These are phyloP conservation scores for Crotalus horridus DNA, from an alignment of 2,113 vertebrate species.

Conservation along the genomic window DNA sequence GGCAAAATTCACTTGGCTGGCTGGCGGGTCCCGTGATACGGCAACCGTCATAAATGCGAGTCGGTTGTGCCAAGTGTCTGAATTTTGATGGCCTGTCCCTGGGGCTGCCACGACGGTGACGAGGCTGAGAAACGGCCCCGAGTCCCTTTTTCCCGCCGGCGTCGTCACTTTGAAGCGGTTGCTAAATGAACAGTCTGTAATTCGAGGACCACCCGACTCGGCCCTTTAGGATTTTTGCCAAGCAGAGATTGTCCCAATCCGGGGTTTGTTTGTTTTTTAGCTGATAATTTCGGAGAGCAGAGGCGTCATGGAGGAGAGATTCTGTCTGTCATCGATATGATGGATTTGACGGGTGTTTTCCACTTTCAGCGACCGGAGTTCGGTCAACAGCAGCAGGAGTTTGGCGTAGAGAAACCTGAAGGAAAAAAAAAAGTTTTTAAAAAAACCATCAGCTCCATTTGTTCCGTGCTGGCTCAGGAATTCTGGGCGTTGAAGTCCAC, in stretches of 20 bases:
- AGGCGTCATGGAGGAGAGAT: conserved; percentile 59
- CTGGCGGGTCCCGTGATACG: rapidly evolving
- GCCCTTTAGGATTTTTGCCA: background rate
- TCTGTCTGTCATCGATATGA: conserved; percentile 62
- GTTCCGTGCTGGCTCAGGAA: background rate
- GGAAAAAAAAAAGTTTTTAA: too few relatives aligned
- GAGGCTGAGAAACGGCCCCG: background rate
- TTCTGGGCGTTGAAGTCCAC: too few relatives aligned
- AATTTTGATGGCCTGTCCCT: background rate
- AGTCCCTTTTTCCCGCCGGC: background rate
- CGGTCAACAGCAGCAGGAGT: conserved; percentile 65
- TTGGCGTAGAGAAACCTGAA: conserved; percentile 69
- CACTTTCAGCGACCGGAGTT: conserved; percentile 64
- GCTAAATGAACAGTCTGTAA: background rate
- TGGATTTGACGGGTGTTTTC: conserved; percentile 63
- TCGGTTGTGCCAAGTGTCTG: too few relatives aligned
- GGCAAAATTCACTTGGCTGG: too few relatives aligned
- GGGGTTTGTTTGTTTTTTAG: conserved; percentile 37
- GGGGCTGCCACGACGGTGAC: too few relatives aligned
- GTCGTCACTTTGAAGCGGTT: background rate
- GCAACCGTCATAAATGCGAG: background rate
- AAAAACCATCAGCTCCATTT: background rate
- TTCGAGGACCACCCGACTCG: background rate
- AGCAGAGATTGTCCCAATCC: background rate
- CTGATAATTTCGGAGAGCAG: conserved; percentile 71